Percentiles rank a stretch among this genome's conserved stretches.
phyloP scores from a whole-genome alignment of 2,888 invertebrate species.

The Dicyrtomina minuta region DNA sequence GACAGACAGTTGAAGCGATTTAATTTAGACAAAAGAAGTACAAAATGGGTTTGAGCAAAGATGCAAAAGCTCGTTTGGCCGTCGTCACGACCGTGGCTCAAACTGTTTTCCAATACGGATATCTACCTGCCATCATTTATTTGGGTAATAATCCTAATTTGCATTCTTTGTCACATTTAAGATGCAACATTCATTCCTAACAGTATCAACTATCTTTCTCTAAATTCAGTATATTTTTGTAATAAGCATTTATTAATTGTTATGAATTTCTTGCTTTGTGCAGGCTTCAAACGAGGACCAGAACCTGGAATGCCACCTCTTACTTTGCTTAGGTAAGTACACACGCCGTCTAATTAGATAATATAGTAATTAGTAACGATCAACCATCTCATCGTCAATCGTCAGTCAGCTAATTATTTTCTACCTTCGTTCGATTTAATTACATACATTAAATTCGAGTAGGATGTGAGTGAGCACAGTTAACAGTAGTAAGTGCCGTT shows the following conservation, averaged over 20 bases:
- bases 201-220: too few species aligned
- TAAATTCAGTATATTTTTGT: background rate
- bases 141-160: conserved; percentile 36
- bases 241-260: background rate
- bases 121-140: conserved; percentile 48
- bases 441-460: too few species aligned
- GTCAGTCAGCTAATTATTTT: too few species aligned
- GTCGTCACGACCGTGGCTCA: conserved; percentile 39
- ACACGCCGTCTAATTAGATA: too few species aligned
- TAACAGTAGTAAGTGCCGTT: too few species aligned
- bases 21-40: too few species aligned
- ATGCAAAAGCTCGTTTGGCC: conserved; percentile 27
- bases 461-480: too few species aligned
- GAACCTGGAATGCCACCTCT: conserved; percentile 51
- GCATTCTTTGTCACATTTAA: background rate
- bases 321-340: too few species aligned
- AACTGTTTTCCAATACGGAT: conserved; percentile 48
- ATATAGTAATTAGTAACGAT: too few species aligned
- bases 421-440: too few species aligned
- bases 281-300: conserved; percentile 46
- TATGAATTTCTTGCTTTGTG: background rate
- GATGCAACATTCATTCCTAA: background rate
- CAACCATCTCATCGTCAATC: too few species aligned
- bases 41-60: conserved; percentile 33
- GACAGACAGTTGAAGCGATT: too few species aligned